Percentiles rank a stretch among this genome's conserved stretches.
phyloP scores from a whole-genome alignment of 2,888 invertebrate genomes.

The Synanthedon formicaeformis region DNA sequence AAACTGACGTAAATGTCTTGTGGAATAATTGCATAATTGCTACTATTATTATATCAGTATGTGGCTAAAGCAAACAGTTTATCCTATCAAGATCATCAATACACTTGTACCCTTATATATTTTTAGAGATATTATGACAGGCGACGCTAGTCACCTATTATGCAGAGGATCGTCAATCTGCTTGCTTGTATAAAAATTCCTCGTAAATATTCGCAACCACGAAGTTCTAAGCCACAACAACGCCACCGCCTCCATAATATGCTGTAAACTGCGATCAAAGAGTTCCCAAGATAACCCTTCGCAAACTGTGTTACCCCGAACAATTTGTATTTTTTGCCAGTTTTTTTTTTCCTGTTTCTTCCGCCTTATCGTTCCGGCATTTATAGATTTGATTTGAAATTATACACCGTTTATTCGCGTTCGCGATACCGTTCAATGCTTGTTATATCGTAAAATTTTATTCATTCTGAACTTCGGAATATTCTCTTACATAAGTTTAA shows the following conservation, averaged over 20 bases:
- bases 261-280: slow-evolving; percentile 15
- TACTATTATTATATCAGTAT: too few relatives aligned
- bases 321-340: not conserved
- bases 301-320: not conserved
- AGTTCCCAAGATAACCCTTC: slow-evolving; percentile 8
- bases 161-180: too few relatives aligned
- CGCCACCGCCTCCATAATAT: slow-evolving; percentile 5
- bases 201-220: too few relatives aligned
- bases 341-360: not conserved
- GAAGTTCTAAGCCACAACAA: not conserved
- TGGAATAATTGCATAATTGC: too few relatives aligned
- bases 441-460: not conserved
- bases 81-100: too few relatives aligned
- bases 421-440: not conserved
- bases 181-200: too few relatives aligned
- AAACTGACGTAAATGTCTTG: too few relatives aligned
- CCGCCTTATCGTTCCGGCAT: slow-evolving; percentile 4
- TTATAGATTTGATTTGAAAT: slow-evolving; percentile 3
- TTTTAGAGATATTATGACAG: too few relatives aligned
- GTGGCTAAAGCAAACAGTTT: too few relatives aligned
- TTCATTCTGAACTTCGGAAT: not conserved
- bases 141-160: too few relatives aligned
- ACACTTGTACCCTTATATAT: too few relatives aligned
- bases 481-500: not conserved
- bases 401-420: not conserved